Percentiles rank a stretch among this genome's conserved stretches.
phyloP scores from a whole-genome alignment of 2,888 invertebrate species.

The Colostygia pectinataria region DNA sequence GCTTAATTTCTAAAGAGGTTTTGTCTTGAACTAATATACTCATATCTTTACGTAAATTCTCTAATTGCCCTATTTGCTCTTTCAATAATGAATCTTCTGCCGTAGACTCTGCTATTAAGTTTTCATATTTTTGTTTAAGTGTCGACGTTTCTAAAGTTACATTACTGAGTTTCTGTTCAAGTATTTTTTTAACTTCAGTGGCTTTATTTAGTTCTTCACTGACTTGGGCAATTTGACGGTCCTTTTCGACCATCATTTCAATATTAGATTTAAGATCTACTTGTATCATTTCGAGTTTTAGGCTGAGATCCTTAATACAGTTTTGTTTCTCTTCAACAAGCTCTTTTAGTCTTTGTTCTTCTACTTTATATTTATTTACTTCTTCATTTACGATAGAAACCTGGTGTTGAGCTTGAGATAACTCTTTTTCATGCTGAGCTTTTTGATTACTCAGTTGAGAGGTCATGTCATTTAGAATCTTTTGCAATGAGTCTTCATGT shows the following conservation, averaged over 20 bases:
- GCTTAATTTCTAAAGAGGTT: conserved; percentile 55
- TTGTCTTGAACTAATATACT: conserved; percentile 62
- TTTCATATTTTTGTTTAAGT: conserved; percentile 72
- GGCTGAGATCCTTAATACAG: conserved; percentile 62
- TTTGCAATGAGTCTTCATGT: conserved; percentile 76
- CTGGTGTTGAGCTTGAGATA: conserved; percentile 59
- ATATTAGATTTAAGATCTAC: conserved; percentile 73
- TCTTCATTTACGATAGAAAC: conserved; percentile 53
- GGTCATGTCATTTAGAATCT: conserved; percentile 69
- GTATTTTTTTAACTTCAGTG: conserved; percentile 66
- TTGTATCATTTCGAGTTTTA: conserved; percentile 73
- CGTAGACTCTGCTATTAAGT: conserved; percentile 65
- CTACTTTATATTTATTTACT: conserved; percentile 53
- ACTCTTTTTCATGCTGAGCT: conserved; percentile 64
- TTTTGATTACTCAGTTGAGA: conserved; percentile 72
- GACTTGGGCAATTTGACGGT: conserved; percentile 68
- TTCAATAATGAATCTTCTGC: conserved; percentile 69
- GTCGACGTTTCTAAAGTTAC: conserved; percentile 58
- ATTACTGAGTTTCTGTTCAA: conserved; percentile 76
- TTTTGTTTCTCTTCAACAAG: conserved; percentile 66
- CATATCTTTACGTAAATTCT: conserved; percentile 62
- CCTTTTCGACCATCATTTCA: conserved; percentile 73
- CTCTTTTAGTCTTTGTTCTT: conserved; percentile 53
- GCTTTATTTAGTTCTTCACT: conserved; percentile 66
- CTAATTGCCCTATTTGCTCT: conserved; percentile 64